Percentiles rank a stretch among this genome's conserved stretches.
phyloP scores from a whole-genome alignment of 30 jellyfish, hydroid and myxozoan genomes.

The Turritopsis dohrnii region DNA sequence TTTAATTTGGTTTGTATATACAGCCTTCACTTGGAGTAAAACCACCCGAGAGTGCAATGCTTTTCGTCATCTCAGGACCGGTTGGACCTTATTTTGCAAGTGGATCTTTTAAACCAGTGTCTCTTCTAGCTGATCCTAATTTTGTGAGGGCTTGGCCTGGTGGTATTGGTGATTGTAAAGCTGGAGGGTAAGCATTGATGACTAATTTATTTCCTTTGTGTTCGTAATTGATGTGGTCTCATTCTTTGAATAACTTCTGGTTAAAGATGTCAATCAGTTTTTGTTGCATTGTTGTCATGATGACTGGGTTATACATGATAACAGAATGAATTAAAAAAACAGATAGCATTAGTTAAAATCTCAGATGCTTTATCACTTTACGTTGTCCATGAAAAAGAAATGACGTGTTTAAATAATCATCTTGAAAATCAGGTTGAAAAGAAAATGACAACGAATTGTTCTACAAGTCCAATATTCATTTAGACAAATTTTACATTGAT shows the following conservation, averaged over 20 bases:
- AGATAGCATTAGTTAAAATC: no score
- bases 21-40: slow-evolving; percentile 88
- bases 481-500: no score
- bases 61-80: slow-evolving; percentile 78
- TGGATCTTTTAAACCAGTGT: slow-evolving; percentile 73
- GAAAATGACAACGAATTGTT: no score
- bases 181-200: slow-evolving; percentile 82
- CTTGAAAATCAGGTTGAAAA: no score
- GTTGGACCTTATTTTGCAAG: slow-evolving; percentile 84
- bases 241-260: background rate
- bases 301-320: no score
- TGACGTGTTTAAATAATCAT: no score
- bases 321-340: no score
- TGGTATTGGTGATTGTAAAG: slow-evolving; percentile 85
- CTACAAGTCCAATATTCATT: no score
- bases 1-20: background rate
- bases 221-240: background rate
- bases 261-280: background rate
- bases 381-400: no score
- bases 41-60: slow-evolving; percentile 73
- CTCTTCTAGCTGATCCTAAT: slow-evolving; percentile 72
- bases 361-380: no score
- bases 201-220: background rate
- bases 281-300: background rate
- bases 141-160: slow-evolving; percentile 94